Conservation (phyloP, 2,113 vertebrate species). For the Macaca mulatta region DNA sequence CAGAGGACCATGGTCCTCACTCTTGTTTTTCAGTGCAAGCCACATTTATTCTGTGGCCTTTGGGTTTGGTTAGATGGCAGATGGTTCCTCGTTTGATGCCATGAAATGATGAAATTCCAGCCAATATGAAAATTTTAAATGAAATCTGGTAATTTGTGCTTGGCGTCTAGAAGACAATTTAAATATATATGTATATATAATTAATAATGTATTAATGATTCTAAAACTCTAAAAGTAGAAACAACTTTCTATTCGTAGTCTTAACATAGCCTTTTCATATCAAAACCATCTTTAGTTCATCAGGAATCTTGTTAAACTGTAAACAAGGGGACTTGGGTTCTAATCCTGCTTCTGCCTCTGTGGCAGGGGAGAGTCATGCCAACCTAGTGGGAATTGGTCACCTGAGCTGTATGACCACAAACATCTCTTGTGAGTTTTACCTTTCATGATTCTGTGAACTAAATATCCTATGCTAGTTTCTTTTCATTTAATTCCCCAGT, state of each 20-base stretch:
- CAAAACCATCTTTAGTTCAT: conserved; percentile 8
- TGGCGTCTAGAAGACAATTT: conserved; percentile 1
- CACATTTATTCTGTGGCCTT: neutral
- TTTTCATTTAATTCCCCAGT: conserved; percentile 37
- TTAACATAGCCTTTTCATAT: conserved; percentile 31
- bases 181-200: neutral
- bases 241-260: neutral
- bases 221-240: conserved; percentile 14
- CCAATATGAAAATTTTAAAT: conserved; percentile 15
- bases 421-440: neutral
- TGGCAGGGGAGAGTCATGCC: neutral
- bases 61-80: neutral
- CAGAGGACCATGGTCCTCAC: neutral
- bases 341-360: neutral
- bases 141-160: conserved; percentile 22
- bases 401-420: neutral
- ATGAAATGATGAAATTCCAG: neutral
- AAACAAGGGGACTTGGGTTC: neutral
- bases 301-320: neutral
- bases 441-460: neutral
- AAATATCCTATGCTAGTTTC: neutral
- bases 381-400: neutral
- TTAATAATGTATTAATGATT: neutral
- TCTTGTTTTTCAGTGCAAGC: neutral
- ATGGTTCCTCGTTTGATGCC: neutral